Evolutionary conservation across 2,888 invertebrate genomes (phyloP).

Genomic region (Morpho deidamia): DNA sequence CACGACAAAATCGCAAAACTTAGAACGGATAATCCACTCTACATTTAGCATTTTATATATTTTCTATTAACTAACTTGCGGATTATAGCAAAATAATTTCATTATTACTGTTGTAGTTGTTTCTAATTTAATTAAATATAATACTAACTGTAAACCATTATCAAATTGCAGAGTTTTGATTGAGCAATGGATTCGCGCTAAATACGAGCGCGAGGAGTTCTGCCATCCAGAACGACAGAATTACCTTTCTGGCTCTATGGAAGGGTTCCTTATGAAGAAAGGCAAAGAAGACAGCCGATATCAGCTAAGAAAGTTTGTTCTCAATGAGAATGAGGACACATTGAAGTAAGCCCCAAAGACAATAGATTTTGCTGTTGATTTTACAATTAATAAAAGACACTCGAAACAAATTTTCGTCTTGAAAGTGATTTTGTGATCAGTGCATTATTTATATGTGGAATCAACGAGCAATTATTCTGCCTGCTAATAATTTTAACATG

Average conservation of each 20-base stretch:
- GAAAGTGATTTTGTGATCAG: background rate
- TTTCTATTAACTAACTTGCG: no score
- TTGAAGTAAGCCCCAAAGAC: constrained; percentile 76
- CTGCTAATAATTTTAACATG: constrained; percentile 11
- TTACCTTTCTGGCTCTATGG: constrained; percentile 89
- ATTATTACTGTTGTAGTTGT: no score
- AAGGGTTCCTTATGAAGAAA: constrained; percentile 92
- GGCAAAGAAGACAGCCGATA: constrained; percentile 93
- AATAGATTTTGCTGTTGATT: constrained; percentile 6
- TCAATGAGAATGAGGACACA: constrained; percentile 88
- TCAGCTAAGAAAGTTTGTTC: constrained; percentile 89
- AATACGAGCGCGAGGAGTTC: constrained; percentile 94
- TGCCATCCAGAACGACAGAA: constrained; percentile 87
- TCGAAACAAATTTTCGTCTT: background rate
- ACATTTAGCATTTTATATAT: no score
- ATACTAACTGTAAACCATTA: no score
- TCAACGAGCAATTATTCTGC: constrained; percentile 5
- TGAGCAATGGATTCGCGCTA: constrained; percentile 94
- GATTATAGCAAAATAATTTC: no score
- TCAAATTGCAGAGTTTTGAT: constrained; percentile 83
- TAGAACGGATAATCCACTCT: no score
- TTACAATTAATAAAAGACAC: background rate
- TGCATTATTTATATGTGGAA: constrained; percentile 1
- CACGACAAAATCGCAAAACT: no score
- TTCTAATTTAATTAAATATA: no score